phyloP scores from a whole-genome alignment of 2,797 vertebrate genomes.

The Dromococcyx pavoninus region DNA sequence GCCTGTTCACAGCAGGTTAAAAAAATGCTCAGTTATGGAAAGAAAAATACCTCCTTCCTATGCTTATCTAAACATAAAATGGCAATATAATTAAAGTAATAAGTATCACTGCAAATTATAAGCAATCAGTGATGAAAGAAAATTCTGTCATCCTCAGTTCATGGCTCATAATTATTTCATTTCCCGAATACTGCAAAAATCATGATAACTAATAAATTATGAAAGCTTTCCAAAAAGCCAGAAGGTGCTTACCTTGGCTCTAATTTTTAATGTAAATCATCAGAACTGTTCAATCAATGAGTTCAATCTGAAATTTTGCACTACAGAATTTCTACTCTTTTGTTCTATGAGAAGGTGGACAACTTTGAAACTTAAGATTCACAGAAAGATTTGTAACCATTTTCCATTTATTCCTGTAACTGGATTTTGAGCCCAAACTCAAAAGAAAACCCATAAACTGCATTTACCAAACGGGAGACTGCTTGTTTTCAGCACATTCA shows the following conservation, averaged over 20 bases:
- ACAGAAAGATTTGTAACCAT: not conserved
- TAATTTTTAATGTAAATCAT: not conserved
- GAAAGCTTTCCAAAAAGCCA: not conserved
- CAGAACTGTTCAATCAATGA: not conserved
- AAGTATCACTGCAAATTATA: constrained; percentile 9
- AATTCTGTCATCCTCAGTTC: constrained; percentile 2
- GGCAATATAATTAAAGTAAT: constrained; percentile 21
- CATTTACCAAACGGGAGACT: not conserved
- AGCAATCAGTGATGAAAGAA: constrained; percentile 21
- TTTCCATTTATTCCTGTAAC: not conserved
- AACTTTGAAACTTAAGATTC: not conserved
- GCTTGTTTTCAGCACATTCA: not conserved
- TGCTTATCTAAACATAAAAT: constrained; percentile 20
- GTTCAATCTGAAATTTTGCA: not conserved
- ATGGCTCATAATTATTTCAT: constrained; percentile 23
- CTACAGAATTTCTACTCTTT: not conserved
- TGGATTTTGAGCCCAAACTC: not conserved
- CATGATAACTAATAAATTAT: not conserved
- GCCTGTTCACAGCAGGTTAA: not conserved
- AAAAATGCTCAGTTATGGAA: not conserved
- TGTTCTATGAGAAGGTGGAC: not conserved
- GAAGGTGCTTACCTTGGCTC: not conserved
- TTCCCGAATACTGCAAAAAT: not conserved
- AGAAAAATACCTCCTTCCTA: not conserved
- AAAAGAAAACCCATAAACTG: not conserved